Evolutionary conservation across 2,113 vertebrate genomes (phyloP), one percentile per base, ranked within the genome.

Genomic region (Callipepla squamata): DNA sequence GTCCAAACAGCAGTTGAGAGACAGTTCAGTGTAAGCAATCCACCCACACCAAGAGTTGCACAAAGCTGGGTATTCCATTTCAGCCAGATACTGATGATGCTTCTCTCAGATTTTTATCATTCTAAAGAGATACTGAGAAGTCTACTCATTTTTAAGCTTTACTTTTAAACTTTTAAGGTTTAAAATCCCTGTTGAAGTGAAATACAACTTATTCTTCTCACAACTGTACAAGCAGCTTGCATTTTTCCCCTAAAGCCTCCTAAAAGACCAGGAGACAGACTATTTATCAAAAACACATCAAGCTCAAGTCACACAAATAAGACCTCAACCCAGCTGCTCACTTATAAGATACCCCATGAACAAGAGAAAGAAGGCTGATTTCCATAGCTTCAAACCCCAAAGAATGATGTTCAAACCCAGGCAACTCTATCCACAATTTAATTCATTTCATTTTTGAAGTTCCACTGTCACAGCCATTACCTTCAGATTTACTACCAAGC

Each of bases 261-360:
- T 57, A 50, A 84, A 89, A 61, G 44, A 48, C 79, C 36, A 53
- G 58, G 44, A 94, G 92, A 89, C 58, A 89, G 66, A 36, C 53
- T 58, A 65, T 90, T 90, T 59, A 78, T 78, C 84, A 93, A 36
- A 75, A 75, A 79, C 59, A 30, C 53, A 92, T 76, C 91, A 76
- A 26, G 89, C 51, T 68, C 48, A 53, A 58, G 66, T 75, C 47
- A 75, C n/a, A 51, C 53, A 92, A 89, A 79, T 72, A 85, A 81
- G 80, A 89, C 53, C 58, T 48, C 70, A 68, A 59, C 22, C 61
- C 84, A 91, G 74, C 89, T 87, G 45, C 80, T 91, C 57, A 26
- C 55, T 61, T 65, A 57, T 16, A 87, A 85, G 77, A 84, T 62
- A 91, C 61, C 36, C 48, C 17, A 63, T 26, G 15, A 81, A 87